Conservation (phyloP, 2,797 vertebrate species). For the Varecia variegata region DNA sequence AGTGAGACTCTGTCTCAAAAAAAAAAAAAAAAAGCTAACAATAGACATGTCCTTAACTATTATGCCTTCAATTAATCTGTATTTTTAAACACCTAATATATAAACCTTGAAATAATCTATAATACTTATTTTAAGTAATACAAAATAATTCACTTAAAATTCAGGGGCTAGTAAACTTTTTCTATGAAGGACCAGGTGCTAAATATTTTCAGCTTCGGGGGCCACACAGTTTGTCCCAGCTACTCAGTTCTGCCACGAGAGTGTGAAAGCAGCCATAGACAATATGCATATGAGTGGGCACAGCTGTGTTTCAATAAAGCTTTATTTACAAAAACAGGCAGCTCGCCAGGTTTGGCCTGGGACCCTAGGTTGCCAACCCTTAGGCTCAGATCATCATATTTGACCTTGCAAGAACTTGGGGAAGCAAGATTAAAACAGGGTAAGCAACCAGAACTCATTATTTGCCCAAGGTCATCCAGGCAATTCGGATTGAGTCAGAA, state of each 20-base stretch:
- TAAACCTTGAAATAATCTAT: not conserved
- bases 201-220: not conserved
- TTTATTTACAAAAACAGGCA: constrained; percentile 2
- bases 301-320: not conserved
- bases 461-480: not conserved
- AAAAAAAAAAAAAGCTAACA: not conserved
- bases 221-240: not conserved
- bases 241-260: not conserved
- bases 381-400: not conserved
- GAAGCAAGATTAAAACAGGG: not conserved
- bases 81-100: constrained; percentile 29
- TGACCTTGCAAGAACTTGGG: not conserved
- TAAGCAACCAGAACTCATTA: not conserved
- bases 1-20: too few species aligned
- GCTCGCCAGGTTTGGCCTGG: not conserved
- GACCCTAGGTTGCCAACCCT: not conserved
- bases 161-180: not conserved
- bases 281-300: not conserved
- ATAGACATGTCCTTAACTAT: not conserved
- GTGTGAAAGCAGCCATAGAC: not conserved
- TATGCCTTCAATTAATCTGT: not conserved
- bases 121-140: constrained; percentile 11
- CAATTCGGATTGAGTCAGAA: not conserved
- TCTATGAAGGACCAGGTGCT: not conserved
- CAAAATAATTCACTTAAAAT: constrained; percentile 14